These are phyloP conservation scores for Arvicola amphibius DNA, from an alignment of 2,797 vertebrate species.

Conservation along the genomic window DNA sequence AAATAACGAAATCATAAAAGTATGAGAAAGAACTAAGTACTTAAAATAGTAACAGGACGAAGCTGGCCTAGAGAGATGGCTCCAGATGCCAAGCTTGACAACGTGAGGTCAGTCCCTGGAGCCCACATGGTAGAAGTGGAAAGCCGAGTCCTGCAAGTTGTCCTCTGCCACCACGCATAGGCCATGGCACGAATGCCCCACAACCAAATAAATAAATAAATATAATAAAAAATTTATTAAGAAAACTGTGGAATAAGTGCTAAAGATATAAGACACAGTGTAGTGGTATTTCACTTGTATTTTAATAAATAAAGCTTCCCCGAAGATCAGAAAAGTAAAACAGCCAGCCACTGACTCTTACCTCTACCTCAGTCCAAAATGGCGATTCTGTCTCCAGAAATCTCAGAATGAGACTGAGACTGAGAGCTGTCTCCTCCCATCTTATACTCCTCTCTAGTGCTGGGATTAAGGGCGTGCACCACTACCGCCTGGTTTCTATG, in stretches of 20 bases:
- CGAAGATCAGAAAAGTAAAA: too few relatives aligned
- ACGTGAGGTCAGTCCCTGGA: not conserved
- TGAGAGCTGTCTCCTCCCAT: too few relatives aligned
- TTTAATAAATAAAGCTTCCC: too few relatives aligned
- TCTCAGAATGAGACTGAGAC: too few relatives aligned
- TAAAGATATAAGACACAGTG: constrained; percentile 5
- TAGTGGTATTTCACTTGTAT: too few relatives aligned
- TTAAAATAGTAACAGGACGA: constrained; percentile 5
- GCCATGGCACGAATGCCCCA: not conserved
- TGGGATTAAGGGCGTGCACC: too few relatives aligned
- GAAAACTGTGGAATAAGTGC: not conserved
- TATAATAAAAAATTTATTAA: not conserved
- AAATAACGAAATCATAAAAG: constrained; percentile 28
- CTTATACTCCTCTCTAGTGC: too few relatives aligned
- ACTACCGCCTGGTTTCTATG: too few relatives aligned
- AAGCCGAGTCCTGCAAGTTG: not conserved
- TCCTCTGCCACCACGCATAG: not conserved
- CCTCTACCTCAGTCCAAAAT: too few relatives aligned
- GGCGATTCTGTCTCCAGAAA: too few relatives aligned
- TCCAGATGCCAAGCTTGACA: not conserved
- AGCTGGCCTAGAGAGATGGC: not conserved
- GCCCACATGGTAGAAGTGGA: not conserved
- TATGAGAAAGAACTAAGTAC: constrained; percentile 34
- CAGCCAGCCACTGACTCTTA: too few relatives aligned
- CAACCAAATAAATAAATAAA: not conserved